Conservation (phyloP, 2,888 invertebrate genomes). For the Drosophila silvestris region DNA sequence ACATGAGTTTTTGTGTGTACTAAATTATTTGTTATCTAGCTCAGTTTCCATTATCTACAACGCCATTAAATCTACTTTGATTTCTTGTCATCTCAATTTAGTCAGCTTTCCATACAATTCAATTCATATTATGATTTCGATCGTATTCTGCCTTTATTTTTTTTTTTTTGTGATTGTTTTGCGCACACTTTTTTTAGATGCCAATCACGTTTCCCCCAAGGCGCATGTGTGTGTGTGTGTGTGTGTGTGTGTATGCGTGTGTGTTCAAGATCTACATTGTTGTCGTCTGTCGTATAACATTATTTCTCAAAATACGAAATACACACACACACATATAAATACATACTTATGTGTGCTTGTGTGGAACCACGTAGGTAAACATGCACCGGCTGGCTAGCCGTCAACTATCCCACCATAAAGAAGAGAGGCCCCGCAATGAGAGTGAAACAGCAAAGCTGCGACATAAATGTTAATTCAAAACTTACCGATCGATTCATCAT, state of each 20-base stretch:
- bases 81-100: constrained; percentile 14
- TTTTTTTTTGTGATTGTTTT: constrained; percentile 18
- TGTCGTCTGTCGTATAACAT: constrained; percentile 50
- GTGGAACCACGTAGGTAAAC: constrained; percentile 50
- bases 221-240: constrained; percentile 43
- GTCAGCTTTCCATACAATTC: constrained; percentile 24
- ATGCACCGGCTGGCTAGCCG: constrained; percentile 45
- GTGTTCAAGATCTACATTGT: constrained; percentile 65
- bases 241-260: constrained; percentile 6
- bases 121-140: constrained; percentile 27
- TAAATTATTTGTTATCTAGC: neutral
- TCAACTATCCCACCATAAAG: constrained; percentile 43
- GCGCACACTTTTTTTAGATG: constrained; percentile 47
- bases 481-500: constrained; percentile 89
- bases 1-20: neutral
- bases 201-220: constrained; percentile 64
- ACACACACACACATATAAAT: neutral
- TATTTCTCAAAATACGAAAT: constrained; percentile 33
- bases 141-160: neutral
- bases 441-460: constrained; percentile 18
- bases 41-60: neutral
- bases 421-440: constrained; percentile 16
- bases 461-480: constrained; percentile 41
- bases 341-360: constrained; percentile 8
- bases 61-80: constrained; percentile 3